Percentiles rank a stretch among this genome's conserved stretches.
These are phyloP conservation scores for Holothuria scabra DNA, from an alignment of 53 echinoderm and acorn worm species.

Conservation along the genomic window DNA sequence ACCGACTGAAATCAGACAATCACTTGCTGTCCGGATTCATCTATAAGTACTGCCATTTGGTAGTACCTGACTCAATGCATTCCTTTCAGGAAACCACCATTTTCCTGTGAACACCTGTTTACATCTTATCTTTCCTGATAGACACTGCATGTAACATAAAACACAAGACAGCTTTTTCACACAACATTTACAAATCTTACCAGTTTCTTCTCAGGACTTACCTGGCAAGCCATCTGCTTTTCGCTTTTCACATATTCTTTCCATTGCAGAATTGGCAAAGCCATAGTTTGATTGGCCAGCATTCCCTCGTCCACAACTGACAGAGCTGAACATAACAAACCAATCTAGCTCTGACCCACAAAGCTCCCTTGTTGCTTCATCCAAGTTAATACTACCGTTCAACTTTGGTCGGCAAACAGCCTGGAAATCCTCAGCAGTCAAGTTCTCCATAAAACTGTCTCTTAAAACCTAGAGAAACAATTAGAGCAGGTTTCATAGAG, in stretches of 20 bases:
- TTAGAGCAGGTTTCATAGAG: background rate
- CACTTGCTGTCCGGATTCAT: no score
- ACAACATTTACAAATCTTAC: no score
- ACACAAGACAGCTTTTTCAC: no score
- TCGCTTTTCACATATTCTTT: constrained; percentile 80
- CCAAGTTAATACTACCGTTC: constrained; percentile 66
- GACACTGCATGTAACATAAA: no score
- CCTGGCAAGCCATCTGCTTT: constrained; percentile 67
- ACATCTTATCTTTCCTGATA: no score
- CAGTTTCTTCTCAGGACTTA: background rate
- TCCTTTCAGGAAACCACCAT: no score
- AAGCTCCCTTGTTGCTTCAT: constrained; percentile 57
- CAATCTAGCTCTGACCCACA: constrained; percentile 74
- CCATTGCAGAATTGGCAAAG: constrained; percentile 83
- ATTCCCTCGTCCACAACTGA: constrained; percentile 83
- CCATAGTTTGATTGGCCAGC: constrained; percentile 83
- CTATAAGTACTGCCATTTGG: no score
- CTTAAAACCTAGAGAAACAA: constrained; percentile 62
- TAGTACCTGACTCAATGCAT: no score
- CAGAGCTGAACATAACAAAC: constrained; percentile 91
- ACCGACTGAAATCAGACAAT: no score
- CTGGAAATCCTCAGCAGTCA: constrained; percentile 57
- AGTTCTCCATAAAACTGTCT: constrained; percentile 77
- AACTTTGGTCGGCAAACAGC: constrained; percentile 67
- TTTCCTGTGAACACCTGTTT: no score